Conservation (phyloP, 2,113 vertebrate species). For the Passer domesticus region DNA sequence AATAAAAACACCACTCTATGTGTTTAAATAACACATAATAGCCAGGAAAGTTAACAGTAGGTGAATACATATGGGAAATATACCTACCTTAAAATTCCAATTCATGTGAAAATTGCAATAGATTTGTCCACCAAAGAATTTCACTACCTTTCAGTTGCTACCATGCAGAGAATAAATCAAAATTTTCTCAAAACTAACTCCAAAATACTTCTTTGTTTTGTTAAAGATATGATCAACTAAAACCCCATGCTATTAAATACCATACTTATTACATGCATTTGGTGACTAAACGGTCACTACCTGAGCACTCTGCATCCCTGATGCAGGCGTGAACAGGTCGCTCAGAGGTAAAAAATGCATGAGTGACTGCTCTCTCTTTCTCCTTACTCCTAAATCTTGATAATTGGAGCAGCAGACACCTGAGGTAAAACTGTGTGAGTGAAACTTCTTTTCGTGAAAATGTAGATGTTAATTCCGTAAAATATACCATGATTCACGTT, state of each 20-base stretch:
- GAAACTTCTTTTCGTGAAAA: neutral
- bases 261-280: neutral
- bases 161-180: neutral
- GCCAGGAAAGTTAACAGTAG: neutral
- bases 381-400: neutral
- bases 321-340: neutral
- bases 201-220: neutral
- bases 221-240: neutral
- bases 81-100: neutral
- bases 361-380: neutral
- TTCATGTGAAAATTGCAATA: neutral
- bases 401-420: neutral
- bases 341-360: neutral
- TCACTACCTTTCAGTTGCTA: neutral
- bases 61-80: neutral
- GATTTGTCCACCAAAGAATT: neutral
- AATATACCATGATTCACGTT: neutral
- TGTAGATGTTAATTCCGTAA: neutral
- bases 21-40: neutral
- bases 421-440: neutral
- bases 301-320: neutral
- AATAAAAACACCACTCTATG: neutral
- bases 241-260: neutral
- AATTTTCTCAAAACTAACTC: neutral
- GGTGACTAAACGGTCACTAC: accelerated